Conservation (phyloP, 2,888 invertebrate genomes). For the Ephialtes manifestator region DNA sequence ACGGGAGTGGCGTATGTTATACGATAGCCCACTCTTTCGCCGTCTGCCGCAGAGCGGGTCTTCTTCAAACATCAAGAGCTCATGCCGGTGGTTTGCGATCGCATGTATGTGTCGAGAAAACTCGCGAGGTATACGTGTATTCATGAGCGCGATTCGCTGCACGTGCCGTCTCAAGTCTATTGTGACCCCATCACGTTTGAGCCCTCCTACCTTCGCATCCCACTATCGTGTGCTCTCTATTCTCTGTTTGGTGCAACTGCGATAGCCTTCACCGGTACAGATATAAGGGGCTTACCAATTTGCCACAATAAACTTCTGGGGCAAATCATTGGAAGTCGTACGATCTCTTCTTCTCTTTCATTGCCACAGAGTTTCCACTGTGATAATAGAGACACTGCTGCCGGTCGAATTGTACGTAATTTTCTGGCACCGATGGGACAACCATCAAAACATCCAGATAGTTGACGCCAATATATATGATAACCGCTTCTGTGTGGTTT, state of each 20-base stretch:
- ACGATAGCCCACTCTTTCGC: constrained; percentile 21
- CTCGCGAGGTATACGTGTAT: constrained; percentile 4
- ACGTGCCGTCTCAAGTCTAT: constrained; percentile 55
- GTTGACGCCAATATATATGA: not conserved
- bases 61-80: constrained; percentile 51
- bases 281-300: constrained; percentile 57
- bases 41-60: constrained; percentile 36
- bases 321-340: not conserved
- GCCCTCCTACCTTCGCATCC: not conserved
- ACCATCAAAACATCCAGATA: not conserved
- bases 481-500: constrained; percentile 41
- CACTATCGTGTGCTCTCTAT: not conserved
- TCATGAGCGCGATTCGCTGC: constrained; percentile 44
- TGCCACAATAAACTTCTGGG: constrained; percentile 51
- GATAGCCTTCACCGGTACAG: not conserved
- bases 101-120: constrained; percentile 7
- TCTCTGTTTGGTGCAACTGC: constrained; percentile 53
- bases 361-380: not conserved
- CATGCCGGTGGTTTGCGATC: constrained; percentile 7
- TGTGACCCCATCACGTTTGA: constrained; percentile 32
- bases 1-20: not conserved
- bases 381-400: not conserved
- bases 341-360: not conserved
- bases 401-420: not conserved
- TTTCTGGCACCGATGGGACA: not conserved